Evolutionary conservation across 1,140 invertebrate species (phyloP).

Genomic region (Ylistrum balloti): DNA sequence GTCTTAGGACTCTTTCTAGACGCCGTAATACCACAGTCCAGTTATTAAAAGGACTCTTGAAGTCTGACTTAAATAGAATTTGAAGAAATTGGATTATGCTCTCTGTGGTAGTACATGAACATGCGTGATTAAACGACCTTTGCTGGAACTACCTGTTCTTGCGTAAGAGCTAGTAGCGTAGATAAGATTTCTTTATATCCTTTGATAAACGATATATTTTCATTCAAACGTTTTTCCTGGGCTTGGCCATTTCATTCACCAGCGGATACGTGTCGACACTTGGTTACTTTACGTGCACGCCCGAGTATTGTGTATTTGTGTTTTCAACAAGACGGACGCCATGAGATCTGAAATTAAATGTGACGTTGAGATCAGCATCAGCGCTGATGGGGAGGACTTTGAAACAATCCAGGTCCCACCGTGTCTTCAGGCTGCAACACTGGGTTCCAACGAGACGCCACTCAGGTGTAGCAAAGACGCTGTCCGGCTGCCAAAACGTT

Average conservation of each 20-base stretch:
- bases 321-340: neutral
- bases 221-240: neutral
- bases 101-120: neutral
- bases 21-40: neutral
- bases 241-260: constrained; percentile 13
- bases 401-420: constrained; percentile 45
- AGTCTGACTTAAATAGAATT: neutral
- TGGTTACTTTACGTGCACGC: neutral
- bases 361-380: constrained; percentile 52
- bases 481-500: constrained; percentile 45
- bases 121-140: neutral
- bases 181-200: constrained; percentile 16
- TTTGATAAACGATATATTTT: neutral
- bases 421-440: constrained; percentile 43
- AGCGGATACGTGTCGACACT: neutral
- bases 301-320: neutral
- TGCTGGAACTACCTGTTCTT: neutral
- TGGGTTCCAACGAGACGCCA: neutral
- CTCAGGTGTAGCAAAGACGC: neutral
- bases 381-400: constrained; percentile 8
- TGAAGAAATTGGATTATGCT: neutral
- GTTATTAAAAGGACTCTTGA: neutral
- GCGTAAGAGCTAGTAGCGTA: neutral
- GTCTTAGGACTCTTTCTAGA: neutral
- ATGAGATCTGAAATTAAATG: constrained; percentile 52